These are phyloP conservation scores for Tonatia bakeri DNA, from an alignment of 2,113 vertebrate species.

Conservation along the genomic window DNA sequence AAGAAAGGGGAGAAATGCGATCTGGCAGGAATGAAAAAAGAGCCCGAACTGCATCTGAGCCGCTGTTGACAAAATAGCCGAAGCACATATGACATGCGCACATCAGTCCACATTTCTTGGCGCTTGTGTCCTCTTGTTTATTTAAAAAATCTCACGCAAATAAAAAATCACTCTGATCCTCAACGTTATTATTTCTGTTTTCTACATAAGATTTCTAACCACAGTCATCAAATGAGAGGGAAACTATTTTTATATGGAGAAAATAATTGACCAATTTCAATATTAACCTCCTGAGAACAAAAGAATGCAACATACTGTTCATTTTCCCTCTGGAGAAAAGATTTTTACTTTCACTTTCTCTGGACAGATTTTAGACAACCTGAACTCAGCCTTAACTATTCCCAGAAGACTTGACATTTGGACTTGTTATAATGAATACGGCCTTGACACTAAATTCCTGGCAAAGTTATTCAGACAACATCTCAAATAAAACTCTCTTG, in stretches of 20 bases:
- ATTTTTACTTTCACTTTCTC: neutral
- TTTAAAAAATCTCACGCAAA: neutral
- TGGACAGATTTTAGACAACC: neutral
- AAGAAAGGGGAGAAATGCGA: neutral
- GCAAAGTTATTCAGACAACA: neutral
- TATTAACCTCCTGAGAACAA: neutral
- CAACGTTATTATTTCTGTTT: neutral
- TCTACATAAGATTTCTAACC: neutral
- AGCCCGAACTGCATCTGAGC: neutral
- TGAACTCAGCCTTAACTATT: neutral
- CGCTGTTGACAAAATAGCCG: neutral
- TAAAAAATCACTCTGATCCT: neutral
- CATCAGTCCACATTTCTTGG: neutral
- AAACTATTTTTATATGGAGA: neutral
- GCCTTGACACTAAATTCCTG: neutral
- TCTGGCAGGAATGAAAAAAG: neutral
- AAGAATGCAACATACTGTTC: neutral
- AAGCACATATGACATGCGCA: neutral
- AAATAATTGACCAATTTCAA: neutral
- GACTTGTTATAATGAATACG: neutral
- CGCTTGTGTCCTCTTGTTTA: neutral
- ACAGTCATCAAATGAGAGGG: neutral
- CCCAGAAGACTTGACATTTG: neutral
- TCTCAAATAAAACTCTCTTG: neutral
- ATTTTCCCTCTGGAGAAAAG: neutral